Base-by-base conservation (phyloP, 2,888 invertebrate genomes). In the Acholoe squamosa region DNA sequence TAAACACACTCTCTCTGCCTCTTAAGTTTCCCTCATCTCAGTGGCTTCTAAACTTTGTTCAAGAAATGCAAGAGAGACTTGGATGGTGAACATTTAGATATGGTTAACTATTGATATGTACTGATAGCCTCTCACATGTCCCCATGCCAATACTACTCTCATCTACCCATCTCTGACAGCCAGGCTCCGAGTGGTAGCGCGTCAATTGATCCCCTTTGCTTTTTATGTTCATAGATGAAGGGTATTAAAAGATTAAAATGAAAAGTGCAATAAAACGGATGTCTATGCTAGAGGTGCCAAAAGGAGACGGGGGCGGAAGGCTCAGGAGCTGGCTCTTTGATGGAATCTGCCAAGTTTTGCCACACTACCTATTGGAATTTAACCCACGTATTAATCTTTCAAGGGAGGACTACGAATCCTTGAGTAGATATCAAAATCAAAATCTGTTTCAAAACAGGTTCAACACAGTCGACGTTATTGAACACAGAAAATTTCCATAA, bases 231-330 rank as follows among this genome's bases (percentile, higher is more conserved):
- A 61, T 61, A 16, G 25, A n/a, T 71, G 71, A 71, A 71, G 28
- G 71, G 71, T 25, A 71, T 71, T 71, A 71, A 71, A 71, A 28
- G n/a, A 71, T 71, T 71, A 28, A 71, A 71, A 71, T 14, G 71
- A 28, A 28, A 71, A 28, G 31, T 14, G 25, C 71, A 71, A 71
- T 71, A 71, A 71, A 71, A 71, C 14, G n/a, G 71, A 71, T 71
- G 71, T 0, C 25, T 25, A 71, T 25, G 71, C 12, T 71, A 71
- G 22, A 71, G 14, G 19, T 71, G 71, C 71, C 71, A 71, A 61
- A 61, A 0, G 25, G 28, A 71, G 71, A 7, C 12, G 71, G 3
- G 61, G 3, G 61, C 61, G 61, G 61, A 61, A 61, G 61, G 1
- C 61, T 61, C 61, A 1, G 14, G 61, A 43, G 3, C 43, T 43